phyloP scores from a whole-genome alignment of 2,113 vertebrate genomes.

The Triplophysa tibetana region DNA sequence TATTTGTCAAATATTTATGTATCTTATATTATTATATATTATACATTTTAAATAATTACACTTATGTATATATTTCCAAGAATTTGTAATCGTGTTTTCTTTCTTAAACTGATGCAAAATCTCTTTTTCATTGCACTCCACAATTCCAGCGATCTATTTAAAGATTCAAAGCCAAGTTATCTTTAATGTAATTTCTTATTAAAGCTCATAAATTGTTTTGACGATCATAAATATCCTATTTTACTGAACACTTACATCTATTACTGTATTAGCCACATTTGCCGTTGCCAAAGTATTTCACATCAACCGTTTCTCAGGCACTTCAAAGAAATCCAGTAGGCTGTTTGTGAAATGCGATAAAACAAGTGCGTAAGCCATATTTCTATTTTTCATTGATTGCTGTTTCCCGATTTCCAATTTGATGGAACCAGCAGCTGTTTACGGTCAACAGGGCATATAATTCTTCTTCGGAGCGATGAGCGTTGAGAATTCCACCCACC shows the following conservation, averaged over 20 bases:
- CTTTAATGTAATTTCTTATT: neutral
- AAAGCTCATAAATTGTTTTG: neutral
- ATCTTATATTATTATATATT: too few relatives aligned
- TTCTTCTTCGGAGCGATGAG: constrained; percentile 29
- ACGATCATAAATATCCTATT: neutral
- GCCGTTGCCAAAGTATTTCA: neutral
- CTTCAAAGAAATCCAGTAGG: neutral
- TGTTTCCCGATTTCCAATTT: constrained; percentile 45
- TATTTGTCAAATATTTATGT: too few relatives aligned
- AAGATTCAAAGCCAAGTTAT: neutral
- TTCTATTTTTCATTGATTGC: constrained; percentile 44
- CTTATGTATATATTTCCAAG: too few relatives aligned
- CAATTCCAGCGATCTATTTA: neutral
- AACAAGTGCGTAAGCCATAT: constrained; percentile 26
- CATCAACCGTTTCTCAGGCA: constrained; percentile 1
- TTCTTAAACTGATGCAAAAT: too few relatives aligned
- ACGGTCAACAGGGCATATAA: constrained; percentile 45
- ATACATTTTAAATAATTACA: too few relatives aligned
- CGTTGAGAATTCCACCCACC: constrained; percentile 21
- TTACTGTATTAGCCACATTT: neutral
- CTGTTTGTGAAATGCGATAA: constrained; percentile 31
- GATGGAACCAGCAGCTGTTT: constrained; percentile 49
- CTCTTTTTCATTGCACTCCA: neutral
- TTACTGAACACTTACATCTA: neutral
- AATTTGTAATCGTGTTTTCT: too few relatives aligned